Percentiles rank a stretch among this genome's conserved stretches.
Conservation (phyloP, 2,888 invertebrate genomes). For the Creontiades dilutus region DNA sequence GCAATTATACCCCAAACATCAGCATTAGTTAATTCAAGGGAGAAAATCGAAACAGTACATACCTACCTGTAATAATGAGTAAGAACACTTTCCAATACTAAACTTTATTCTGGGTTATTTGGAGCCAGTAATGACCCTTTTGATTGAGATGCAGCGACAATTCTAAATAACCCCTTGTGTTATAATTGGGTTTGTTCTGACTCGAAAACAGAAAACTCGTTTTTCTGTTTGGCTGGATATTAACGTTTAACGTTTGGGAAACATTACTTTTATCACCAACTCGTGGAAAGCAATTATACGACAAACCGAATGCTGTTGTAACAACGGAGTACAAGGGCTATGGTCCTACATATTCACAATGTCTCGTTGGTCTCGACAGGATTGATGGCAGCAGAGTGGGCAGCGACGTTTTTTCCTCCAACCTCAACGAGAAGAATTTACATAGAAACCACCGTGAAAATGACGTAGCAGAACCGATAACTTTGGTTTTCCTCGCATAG, state of each 20-base stretch:
- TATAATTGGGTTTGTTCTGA: too few species aligned
- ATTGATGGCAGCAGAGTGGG: slow-evolving; percentile 29
- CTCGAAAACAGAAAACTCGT: too few species aligned
- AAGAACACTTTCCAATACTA: too few species aligned
- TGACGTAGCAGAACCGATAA: slow-evolving; percentile 36
- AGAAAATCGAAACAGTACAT: too few species aligned
- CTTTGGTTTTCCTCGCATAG: slow-evolving; percentile 26
- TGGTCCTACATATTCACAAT: slow-evolving; percentile 47
- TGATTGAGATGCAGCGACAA: too few species aligned
- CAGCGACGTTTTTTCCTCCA: background rate
- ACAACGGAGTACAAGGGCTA: slow-evolving; percentile 37
- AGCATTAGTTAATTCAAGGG: too few species aligned
- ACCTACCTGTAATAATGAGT: too few species aligned
- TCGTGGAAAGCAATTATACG: slow-evolving; percentile 21
- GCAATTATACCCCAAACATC: too few species aligned
- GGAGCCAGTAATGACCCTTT: too few species aligned
- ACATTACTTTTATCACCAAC: slow-evolving; percentile 26
- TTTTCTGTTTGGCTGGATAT: background rate
- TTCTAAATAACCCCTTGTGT: too few species aligned
- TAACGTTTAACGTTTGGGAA: background rate
- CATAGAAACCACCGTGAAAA: slow-evolving; percentile 6
- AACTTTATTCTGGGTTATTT: too few species aligned
- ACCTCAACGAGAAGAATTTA: slow-evolving; percentile 17
- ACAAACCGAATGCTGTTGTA: slow-evolving; percentile 52
- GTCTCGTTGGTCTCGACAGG: slow-evolving; percentile 41